Evolutionary conservation across 2,888 invertebrate species (phyloP).

Genomic region (Aleiodes alternator): DNA sequence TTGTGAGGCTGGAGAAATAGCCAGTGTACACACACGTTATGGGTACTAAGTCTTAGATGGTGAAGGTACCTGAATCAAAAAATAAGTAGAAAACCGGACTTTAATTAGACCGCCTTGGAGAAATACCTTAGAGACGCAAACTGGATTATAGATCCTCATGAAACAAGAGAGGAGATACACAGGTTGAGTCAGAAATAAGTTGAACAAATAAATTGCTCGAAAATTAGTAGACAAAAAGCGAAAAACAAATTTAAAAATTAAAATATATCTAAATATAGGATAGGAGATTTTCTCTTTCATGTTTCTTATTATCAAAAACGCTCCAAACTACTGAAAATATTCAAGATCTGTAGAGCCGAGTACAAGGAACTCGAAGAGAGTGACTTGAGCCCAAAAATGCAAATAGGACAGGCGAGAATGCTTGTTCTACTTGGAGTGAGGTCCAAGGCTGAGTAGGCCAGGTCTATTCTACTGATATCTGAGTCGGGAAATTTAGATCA

Average conservation of each 20-base stretch:
- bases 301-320: too few species aligned
- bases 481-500: too few species aligned
- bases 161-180: constrained; percentile 34
- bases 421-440: too few species aligned
- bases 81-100: constrained; percentile 59
- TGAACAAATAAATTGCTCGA: constrained; percentile 29
- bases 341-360: too few species aligned
- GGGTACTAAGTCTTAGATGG: constrained; percentile 4
- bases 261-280: too few species aligned
- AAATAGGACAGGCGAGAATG: too few species aligned
- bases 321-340: too few species aligned
- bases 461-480: too few species aligned
- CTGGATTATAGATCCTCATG: constrained; percentile 49
- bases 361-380: too few species aligned
- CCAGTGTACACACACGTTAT: constrained; percentile 22
- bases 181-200: background rate
- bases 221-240: constrained; percentile 55
- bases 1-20: constrained; percentile 7
- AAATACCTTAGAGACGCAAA: constrained; percentile 35
- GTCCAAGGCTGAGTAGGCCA: too few species aligned
- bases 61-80: constrained; percentile 46
- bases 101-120: constrained; percentile 63
- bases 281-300: too few species aligned
- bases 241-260: background rate
- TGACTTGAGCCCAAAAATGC: too few species aligned